Evolutionary conservation across 2,113 vertebrate species (phyloP).

Genomic region (Tretioscincus oriximinensis): DNA sequence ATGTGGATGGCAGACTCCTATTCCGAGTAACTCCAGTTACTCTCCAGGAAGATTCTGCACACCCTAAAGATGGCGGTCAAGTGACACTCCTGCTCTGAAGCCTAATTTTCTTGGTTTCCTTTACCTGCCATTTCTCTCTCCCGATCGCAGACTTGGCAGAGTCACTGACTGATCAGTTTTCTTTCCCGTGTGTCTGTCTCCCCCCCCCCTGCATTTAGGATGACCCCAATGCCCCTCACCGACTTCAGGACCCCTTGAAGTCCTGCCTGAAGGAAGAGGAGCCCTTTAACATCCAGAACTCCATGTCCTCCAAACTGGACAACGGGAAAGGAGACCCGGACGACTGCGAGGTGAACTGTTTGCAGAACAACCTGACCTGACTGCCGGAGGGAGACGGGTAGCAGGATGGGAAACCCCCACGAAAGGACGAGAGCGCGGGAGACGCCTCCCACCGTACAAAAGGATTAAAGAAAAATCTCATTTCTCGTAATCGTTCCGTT

Average conservation of each 20-base stretch:
- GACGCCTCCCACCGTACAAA: not conserved
- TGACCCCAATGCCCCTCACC: slow-evolving; percentile 87
- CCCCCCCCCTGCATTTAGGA: slow-evolving; percentile 70
- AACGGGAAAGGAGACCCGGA: slow-evolving; percentile 88
- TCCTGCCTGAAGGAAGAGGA: slow-evolving; percentile 91
- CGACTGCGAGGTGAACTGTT: slow-evolving; percentile 86
- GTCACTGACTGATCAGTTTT: no score
- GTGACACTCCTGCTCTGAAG: no score
- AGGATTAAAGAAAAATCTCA: not conserved
- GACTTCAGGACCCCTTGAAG: slow-evolving; percentile 93
- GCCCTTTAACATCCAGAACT: slow-evolving; percentile 93
- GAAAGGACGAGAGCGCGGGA: not conserved
- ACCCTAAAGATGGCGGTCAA: no score
- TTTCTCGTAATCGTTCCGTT: slow-evolving; percentile 50
- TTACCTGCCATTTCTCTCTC: not conserved
- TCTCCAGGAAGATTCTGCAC: no score
- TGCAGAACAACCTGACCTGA: slow-evolving; percentile 96
- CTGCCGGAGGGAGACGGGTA: not conserved
- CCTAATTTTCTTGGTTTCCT: not conserved
- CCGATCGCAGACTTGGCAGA: no score
- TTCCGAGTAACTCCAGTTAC: no score
- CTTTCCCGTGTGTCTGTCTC: not conserved
- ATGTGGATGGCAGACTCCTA: no score
- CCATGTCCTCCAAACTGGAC: slow-evolving; percentile 90
- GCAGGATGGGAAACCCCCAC: accelerated